Evolutionary conservation across 2,113 vertebrate genomes (phyloP), one percentile per base, ranked within the genome.

Genomic region (Engraulis encrasicolus): DNA sequence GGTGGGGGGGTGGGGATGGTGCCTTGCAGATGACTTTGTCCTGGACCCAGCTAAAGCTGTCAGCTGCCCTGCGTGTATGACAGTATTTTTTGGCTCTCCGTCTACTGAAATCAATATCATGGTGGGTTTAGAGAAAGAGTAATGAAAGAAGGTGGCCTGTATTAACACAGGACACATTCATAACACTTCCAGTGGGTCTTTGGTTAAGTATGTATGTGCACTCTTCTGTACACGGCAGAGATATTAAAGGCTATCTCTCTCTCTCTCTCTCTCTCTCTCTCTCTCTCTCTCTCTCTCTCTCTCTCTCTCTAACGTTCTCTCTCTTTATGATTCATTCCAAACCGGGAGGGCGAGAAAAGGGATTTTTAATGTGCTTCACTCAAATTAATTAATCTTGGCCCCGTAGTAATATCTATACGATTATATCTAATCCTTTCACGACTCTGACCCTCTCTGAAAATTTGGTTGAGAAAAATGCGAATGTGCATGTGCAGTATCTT

Each of bases 401-500:
- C 66, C 34, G 66, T 74, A 74, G 66, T 74, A 74, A 74, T 74
- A 74, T 74, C 66, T 74, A 74, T 74, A 17, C 66, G 66, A 74
- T 74, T 74, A 74, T 84, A 78, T 38, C 81, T 83, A 83, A 83
- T 87, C 82, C 50, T 66, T 78, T 74, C 66, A 74, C 66, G 31
- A 74, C 66, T 74, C 66, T 74, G 66, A 74, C 66, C 66, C 34
- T 31, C n/a, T n/a, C n/a, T n/a, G n/a, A n/a, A 74, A 74, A 74
- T 27, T 74, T 34, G 66, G 66, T 74, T 74, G 66, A 14, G 66
- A 74, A 74, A 74, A n/a, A n/a, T n/a, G n/a, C n/a, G n/a, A n/a
- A 74, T 74, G 66, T 74, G 66, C 31, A 74, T 92, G 92, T 91
- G 93, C 93, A 94, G 93, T 95, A 90, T 92, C 91, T 93, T 92